Evolutionary conservation across 2,113 vertebrate species (phyloP), one percentile per base, ranked within the genome.

Genomic region (Mesitornis unicolor): DNA sequence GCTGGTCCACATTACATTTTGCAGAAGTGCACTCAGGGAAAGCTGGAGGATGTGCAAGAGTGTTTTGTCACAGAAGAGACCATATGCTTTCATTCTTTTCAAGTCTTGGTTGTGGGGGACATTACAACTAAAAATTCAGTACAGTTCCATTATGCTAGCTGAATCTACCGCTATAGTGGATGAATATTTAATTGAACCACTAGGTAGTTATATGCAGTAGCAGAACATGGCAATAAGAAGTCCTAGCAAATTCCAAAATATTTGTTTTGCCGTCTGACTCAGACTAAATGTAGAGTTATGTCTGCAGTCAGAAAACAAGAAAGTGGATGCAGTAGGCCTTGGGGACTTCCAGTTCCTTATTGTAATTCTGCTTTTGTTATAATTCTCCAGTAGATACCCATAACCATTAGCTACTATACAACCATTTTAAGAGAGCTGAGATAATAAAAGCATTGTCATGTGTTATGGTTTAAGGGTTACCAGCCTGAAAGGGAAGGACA

Each of bases 51-150:
- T 53, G 19, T 36, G n/a, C 24, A 31, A 24, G 25, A 54, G n/a
- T 16, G 9, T 42, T 95, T 64, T 70, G 5, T 38, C 51, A 75
- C 12, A 24, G 57, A 74, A 74, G 1, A 81, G 78, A 53, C 61
- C 5, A 18, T 33, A 61, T 31, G 29, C 7, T 65, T 78, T 81
- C 20, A 33, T 47, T 9, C 3, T 18, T n/a, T n/a, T 25, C 42
- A 54, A 9, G 13, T 7, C 6, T 5, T 78, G 8, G 4, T 29
- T 59, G 16, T 54, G 24, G 20, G 13, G 6, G 4, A 50, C 31
- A 29, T 69, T 69, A 26, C 0, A 0, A 50, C 16, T 51, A n/a
- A 89, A 91, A 50, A n/a, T n/a, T 0, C 6, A 84, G 19, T 43
- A 35, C 26, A 80, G 67, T 48, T 69, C 20, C 43, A 81, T 74